Evolutionary conservation across 2,113 vertebrate genomes (phyloP), one percentile per base, ranked within the genome.

Genomic region (Chlorodrepanis virens): DNA sequence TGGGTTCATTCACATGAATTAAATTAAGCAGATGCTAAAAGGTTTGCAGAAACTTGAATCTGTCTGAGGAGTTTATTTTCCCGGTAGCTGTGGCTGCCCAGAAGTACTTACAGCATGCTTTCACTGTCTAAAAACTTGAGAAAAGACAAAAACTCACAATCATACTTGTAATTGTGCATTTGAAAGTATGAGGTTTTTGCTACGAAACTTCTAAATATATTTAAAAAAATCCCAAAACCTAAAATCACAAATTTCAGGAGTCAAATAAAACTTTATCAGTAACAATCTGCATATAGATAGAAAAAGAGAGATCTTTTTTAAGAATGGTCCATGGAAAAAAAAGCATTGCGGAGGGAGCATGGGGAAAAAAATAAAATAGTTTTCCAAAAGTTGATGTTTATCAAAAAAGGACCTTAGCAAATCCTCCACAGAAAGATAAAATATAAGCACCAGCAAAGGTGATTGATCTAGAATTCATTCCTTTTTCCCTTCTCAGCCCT

Each of bases 21-120:
- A 71, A 87, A 82, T 84, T 79, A 91, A 93, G 37, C 49, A 85
- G 65, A 92, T 91, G 57, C 83, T 84, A 79, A 89, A 74, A 92
- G 37, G n/a, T 85, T 87, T 91, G 35, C 57, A 85, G 70, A 29
- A 93, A 53, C 50, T 53, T 29, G 31, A 79, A 29, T 83, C 56
- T 90, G 60, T 74, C 56, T 89, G 53, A 85, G 52, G 17, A 69
- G 27, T 68, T 14, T 90, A 15, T 87, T 90, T 84, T 68, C 59
- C 49, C 89, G 27, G 11, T 90, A 65, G 42, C 29, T 83, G 25
- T 91, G 57, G 21, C 33, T 81, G 24, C 47, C 35, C 22, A 67
- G 52, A 71, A 75, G 11, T 65, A 54, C 91, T 89, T 93, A 60
- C 5, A 67, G 12, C 7, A 12, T 80, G 42, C 14, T 89, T 39